Evolutionary conservation across 2,113 vertebrate species (phyloP), one percentile per base, ranked within the genome.

Genomic region (Illadopsis cleaveri): DNA sequence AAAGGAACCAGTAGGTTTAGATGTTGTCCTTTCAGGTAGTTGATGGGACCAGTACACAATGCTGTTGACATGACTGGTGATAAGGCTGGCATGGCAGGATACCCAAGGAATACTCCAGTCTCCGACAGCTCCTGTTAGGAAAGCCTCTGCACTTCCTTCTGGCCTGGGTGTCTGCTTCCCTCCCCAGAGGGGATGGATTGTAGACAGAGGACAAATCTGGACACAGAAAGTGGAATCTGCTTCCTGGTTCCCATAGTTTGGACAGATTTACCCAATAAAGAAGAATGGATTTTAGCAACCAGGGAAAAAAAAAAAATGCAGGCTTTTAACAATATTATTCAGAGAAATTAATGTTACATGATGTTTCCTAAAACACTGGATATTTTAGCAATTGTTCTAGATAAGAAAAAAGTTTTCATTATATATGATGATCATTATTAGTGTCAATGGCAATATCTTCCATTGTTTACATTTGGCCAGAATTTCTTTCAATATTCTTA

Each of bases 131-230:
- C 33, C 31, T 31, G 11, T 31, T 66, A 79, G 51, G 38, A 62
- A 82, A 90, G 9, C 15, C 18, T 51, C 64, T 50, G 25, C 14
- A 23, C 5, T 65, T 89, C 50, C 27, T 53, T 37, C 45, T 48
- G 47, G 17, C 7, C 25, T 62, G 8, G 47, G 11, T 47, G 22
- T 38, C 19, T 44, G 30, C 33, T 73, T 77, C 23, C 24, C 45
- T 72, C 13, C 16, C 15, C 0, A 4, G 14, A 12, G 15, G 11
- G 37, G 18, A 0, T 77, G 12, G 35, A 17, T 17, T 51, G 23
- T 24, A 72, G 53, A 69, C 7, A 72, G 5, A 56, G 31, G 11
- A 82, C 33, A 81, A 89, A 57, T 81, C 10, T 45, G 31, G 37
- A 75, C 64, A 65, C 3, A 58, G 33, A 17, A 71, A 68, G 5